Percentiles rank a stretch among this genome's conserved stretches.
phyloP scores from a whole-genome alignment of 1,140 invertebrate species.

The Lepidurus couesii region DNA sequence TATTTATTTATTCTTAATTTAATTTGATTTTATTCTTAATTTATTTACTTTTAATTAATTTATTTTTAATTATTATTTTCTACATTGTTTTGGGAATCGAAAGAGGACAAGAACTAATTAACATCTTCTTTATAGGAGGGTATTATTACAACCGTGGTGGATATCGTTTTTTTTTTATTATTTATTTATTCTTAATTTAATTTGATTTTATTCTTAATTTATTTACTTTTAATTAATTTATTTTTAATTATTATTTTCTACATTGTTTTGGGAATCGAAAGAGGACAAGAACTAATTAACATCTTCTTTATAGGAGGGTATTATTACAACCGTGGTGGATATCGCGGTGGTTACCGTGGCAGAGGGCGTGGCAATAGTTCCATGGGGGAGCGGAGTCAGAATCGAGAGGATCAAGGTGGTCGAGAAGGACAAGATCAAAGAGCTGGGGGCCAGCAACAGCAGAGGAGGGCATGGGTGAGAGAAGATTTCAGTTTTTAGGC shows the following conservation, averaged over 20 bases:
- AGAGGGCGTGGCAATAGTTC: not conserved
- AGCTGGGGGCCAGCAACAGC: constrained; percentile 31
- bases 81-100: not conserved
- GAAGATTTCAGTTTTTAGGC: not conserved
- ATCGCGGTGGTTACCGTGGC: constrained; percentile 22
- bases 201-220: too few species aligned
- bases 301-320: constrained; percentile 16
- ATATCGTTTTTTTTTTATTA: too few species aligned
- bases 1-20: too few species aligned
- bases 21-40: too few species aligned
- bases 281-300: not conserved
- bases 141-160: constrained; percentile 27
- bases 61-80: too few species aligned
- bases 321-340: constrained; percentile 25
- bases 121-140: not conserved
- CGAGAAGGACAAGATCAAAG: constrained; percentile 26
- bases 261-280: not conserved
- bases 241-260: not conserved
- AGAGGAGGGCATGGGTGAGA: constrained; percentile 27
- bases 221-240: too few species aligned
- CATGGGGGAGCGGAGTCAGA: not conserved
- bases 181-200: too few species aligned
- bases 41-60: too few species aligned
- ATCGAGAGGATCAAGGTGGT: not conserved
- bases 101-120: not conserved